Evolutionary conservation across 2,113 vertebrate species (phyloP), one percentile per base, ranked within the genome.

Genomic region (Perca schrenkii): DNA sequence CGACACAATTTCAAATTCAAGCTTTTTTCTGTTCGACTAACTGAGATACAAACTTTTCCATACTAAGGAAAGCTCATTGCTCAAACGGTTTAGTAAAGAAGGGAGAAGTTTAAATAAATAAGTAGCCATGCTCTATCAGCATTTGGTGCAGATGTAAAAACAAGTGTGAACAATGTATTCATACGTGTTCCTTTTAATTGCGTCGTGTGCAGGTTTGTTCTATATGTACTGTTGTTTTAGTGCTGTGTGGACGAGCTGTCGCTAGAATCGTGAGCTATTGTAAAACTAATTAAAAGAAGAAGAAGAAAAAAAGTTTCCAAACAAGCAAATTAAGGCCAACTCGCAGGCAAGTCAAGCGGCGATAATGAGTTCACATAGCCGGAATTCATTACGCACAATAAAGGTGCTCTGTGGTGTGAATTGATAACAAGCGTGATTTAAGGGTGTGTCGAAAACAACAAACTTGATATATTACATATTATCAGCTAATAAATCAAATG

Each of bases 321-420:
- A 84, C 73, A 77, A 80, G 65, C 73, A 91, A 94, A 95, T 93
- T 89, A 80, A 84, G 86, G 87, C 71, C 92, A 93, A 77, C 54
- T 91, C 60, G 79, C 90, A 92, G 88, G 19, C 34, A 83, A 84
- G 79, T 84, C 85, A 87, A 85, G 90, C 88, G 86, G 52, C 17
- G 52, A 70, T 80, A 88, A 86, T 83, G 79, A 74, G 79, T 40
- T 75, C 80, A 80, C 76, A 63, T 15, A 49, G 14, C 54, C 25
- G 49, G 46, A 76, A 88, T 77, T 86, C 69, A 89, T 89, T 69
- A 63, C 53, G 64, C 62, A 3, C 77, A 50, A 49, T 64, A 71
- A 74, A 82, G 40, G 47, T 36, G 63, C 56, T 11, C 71, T 71
- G 6, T 43, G 79, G 13, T 74, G 13, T 49, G 47, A 80, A 61